Percentiles rank a stretch among this genome's conserved stretches.
Conservation (phyloP, 2,113 vertebrate genomes). For the Melanerpes formicivorus region DNA sequence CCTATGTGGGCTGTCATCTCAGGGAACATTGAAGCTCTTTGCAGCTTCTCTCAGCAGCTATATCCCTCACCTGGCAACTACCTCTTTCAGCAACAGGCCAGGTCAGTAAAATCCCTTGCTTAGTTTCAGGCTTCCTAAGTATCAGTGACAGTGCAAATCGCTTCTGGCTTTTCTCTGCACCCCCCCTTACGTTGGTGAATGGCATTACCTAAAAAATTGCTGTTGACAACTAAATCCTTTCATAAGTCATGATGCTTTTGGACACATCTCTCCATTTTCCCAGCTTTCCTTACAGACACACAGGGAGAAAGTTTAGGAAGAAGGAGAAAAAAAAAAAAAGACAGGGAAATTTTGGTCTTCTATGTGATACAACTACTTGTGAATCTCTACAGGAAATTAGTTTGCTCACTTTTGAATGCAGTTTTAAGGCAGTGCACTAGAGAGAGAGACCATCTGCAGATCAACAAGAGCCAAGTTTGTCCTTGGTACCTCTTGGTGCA, state of each 20-base stretch:
- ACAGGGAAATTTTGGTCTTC: not conserved
- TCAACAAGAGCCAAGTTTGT: not conserved
- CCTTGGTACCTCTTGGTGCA: not conserved
- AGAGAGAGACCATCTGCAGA: not conserved
- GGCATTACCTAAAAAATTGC: not conserved
- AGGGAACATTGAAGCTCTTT: not conserved
- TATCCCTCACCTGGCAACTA: not conserved
- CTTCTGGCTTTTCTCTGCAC: not conserved
- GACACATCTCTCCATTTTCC: not conserved
- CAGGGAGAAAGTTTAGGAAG: not conserved
- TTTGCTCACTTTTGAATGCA: not conserved
- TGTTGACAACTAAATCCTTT: not conserved
- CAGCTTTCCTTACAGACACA: not conserved
- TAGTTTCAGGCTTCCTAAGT: not conserved
- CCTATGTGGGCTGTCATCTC: not conserved
- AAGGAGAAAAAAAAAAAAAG: not conserved
- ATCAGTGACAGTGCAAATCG: not conserved
- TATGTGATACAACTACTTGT: not conserved
- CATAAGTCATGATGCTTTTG: not conserved
- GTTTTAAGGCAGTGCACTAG: not conserved
- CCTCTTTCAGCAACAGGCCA: conserved; percentile 5
- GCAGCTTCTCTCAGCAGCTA: not conserved
- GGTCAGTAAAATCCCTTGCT: not conserved
- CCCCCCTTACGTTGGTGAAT: not conserved
- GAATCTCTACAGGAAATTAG: not conserved